Percentiles rank a stretch among this genome's conserved stretches.
These are phyloP conservation scores for Collichthys lucidus DNA, from an alignment of 2,113 vertebrate species.

Conservation along the genomic window DNA sequence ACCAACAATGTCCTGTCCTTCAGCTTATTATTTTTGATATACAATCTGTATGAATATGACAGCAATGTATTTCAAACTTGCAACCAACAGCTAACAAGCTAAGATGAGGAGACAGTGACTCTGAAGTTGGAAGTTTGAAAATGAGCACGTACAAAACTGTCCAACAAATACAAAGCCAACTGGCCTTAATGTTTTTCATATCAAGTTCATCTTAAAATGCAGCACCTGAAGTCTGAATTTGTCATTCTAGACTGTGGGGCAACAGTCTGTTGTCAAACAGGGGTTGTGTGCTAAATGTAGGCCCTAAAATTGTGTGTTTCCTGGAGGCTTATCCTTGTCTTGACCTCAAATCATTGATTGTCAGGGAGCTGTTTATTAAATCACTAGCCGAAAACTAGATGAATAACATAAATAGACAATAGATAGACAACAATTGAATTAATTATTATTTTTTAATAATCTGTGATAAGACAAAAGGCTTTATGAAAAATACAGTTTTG, in stretches of 20 bases:
- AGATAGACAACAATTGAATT: no score
- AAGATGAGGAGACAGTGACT: not conserved
- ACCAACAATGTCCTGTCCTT: not conserved
- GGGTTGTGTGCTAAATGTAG: conserved; percentile 20
- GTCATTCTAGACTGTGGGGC: not conserved
- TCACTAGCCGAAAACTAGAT: not conserved
- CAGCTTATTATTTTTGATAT: not conserved
- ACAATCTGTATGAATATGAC: not conserved
- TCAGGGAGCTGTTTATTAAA: not conserved
- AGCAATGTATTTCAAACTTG: not conserved
- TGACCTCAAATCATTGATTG: no score
- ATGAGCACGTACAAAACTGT: not conserved
- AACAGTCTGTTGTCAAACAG: not conserved
- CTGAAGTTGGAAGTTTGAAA: not conserved
- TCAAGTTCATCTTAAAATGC: not conserved
- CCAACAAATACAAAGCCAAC: not conserved
- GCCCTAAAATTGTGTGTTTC: conserved; percentile 4
- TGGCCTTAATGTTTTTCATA: no score
- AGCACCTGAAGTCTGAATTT: not conserved
- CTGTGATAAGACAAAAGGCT: no score
- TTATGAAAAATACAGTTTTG: no score
- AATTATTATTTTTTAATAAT: no score
- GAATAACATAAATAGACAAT: no score
- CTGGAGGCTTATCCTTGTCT: no score
- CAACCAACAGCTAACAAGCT: not conserved